These are phyloP conservation scores for Adelges cooleyi DNA, from an alignment of 1,140 invertebrate genomes.

Conservation along the genomic window DNA sequence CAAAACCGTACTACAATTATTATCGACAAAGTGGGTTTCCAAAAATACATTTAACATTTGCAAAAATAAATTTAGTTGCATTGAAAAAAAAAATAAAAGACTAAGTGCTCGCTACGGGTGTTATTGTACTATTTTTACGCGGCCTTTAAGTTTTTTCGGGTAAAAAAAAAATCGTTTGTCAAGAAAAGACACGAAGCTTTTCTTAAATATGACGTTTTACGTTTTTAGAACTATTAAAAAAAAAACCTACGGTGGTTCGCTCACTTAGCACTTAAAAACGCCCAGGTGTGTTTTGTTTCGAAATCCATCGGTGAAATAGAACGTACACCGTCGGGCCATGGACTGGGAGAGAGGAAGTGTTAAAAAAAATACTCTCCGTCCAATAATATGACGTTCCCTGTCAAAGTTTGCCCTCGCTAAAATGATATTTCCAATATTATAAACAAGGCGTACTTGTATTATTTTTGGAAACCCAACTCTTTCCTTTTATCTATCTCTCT, in stretches of 20 bases:
- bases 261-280: constrained; percentile 26
- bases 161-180: constrained; percentile 7
- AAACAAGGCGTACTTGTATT: neutral
- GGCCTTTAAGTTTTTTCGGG: neutral
- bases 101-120: no score
- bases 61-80: no score
- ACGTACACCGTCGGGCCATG: neutral
- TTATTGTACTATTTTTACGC: neutral
- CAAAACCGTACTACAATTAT: no score
- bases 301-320: neutral
- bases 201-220: constrained; percentile 1
- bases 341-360: neutral
- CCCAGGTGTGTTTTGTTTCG: constrained; percentile 27
- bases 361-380: constrained; percentile 15
- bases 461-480: constrained; percentile 24
- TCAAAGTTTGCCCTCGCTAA: constrained; percentile 24
- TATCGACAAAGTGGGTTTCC: no score
- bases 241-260: neutral
- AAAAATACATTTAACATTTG: no score
- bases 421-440: constrained; percentile 17
- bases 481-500: neutral
- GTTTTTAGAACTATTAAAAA: neutral
- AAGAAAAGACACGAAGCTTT: neutral
- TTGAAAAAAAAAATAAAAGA: no score
- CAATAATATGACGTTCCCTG: constrained; percentile 16